Percentiles rank a stretch among this genome's conserved stretches.
phyloP scores from a whole-genome alignment of 2,888 invertebrate genomes.

The Drosophila atripex region DNA sequence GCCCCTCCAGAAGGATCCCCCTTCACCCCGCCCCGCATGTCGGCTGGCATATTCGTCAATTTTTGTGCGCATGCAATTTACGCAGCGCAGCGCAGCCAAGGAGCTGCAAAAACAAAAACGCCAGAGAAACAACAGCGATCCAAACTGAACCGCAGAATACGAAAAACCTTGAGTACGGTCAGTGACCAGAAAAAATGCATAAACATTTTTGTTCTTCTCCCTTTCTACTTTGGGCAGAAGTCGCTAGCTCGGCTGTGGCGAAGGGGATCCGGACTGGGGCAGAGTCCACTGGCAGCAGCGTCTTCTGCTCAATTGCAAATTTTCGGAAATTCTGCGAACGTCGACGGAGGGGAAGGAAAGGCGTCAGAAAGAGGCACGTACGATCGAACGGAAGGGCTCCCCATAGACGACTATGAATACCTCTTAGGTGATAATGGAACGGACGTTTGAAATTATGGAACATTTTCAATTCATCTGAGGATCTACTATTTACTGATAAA shows the following conservation, averaged over 20 bases:
- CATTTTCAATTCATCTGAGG: no score
- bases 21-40: constrained; percentile 42
- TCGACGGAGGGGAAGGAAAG: constrained; percentile 2
- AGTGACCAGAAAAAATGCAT: constrained; percentile 82
- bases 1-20: no score
- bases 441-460: no score
- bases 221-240: constrained; percentile 36
- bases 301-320: constrained; percentile 73
- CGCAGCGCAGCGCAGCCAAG: constrained; percentile 77
- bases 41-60: constrained; percentile 79
- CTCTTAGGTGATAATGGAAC: not conserved
- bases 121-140: not conserved
- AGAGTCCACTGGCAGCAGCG: constrained; percentile 30
- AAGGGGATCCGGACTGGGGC: not conserved
- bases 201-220: constrained; percentile 79
- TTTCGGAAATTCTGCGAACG: constrained; percentile 70
- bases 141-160: constrained; percentile 68
- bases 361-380: constrained; percentile 42
- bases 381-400: constrained; percentile 46
- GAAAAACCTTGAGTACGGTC: constrained; percentile 83
- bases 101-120: constrained; percentile 28
- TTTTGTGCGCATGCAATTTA: constrained; percentile 81
- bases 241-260: constrained; percentile 2
- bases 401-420: constrained; percentile 37
- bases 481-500: no score